Conservation (phyloP, 2,888 invertebrate genomes). For the Rhogogaster chlorosoma region DNA sequence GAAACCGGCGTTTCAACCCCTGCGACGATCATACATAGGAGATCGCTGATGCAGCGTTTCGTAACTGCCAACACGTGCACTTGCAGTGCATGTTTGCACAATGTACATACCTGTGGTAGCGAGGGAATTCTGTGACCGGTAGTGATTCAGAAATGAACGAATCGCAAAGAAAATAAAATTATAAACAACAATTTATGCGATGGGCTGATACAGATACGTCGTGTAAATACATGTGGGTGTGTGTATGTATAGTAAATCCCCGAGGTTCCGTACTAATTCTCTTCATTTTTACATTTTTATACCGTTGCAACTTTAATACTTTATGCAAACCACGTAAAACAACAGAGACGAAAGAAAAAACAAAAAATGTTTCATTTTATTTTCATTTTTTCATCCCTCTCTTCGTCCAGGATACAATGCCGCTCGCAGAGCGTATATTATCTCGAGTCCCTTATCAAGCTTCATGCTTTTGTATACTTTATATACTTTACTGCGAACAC, state of each 20-base stretch:
- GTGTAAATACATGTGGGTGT: no score
- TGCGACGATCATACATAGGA: not conserved
- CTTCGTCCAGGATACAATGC: slow-evolving; percentile 53
- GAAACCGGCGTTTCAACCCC: not conserved
- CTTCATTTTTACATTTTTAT: not conserved
- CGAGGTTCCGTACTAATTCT: not conserved
- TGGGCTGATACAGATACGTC: not conserved
- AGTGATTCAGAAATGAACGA: not conserved
- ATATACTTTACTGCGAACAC: slow-evolving; percentile 69
- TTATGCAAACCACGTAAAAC: slow-evolving; percentile 10
- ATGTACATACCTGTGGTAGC: not conserved
- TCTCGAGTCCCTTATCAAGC: slow-evolving; percentile 71
- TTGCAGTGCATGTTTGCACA: not conserved
- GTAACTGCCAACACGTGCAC: not conserved
- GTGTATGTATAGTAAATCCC: no score
- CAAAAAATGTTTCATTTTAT: not conserved
- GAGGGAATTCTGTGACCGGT: not conserved
- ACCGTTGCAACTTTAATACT: not conserved
- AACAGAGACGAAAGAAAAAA: not conserved
- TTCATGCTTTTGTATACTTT: slow-evolving; percentile 69
- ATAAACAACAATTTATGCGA: not conserved
- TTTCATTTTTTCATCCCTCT: slow-evolving; percentile 39
- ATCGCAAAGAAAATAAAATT: not conserved
- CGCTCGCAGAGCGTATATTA: slow-evolving; percentile 64
- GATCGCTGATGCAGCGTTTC: slow-evolving; percentile 2